Evolutionary conservation across 2,888 invertebrate species (phyloP), one percentile per base, ranked within the genome.

Genomic region (Polyommatus icarus): DNA sequence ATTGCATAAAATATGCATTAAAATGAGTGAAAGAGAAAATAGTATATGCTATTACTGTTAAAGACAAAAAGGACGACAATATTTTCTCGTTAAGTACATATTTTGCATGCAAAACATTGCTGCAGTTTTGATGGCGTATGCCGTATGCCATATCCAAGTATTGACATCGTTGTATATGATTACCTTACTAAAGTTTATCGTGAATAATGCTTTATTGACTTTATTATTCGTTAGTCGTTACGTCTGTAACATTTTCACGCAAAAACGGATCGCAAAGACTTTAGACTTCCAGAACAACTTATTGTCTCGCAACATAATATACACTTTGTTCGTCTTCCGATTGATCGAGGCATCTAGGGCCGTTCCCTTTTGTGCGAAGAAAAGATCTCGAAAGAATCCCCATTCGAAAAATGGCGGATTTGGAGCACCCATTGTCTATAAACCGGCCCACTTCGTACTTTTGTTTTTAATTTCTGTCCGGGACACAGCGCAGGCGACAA

Each of bases 371-470:
- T 75, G 29, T 75, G 36, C 10, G 73, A 54, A 54, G 75, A 54
- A 75, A 75, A 73, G 78, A 79, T 79, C 80, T 79, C 77, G 77
- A 76, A 46, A 71, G 76, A 76, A 77, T 67, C 80, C 82, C 80
- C 81, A 82, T 82, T 82, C 82, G 82, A 80, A 82, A 46, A 81
- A 82, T 82, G 82, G 82, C 82, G 80, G 81, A 75, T 75, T 75
- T 75, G 54, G 75, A 75, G 75, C 75, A 75, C 8, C 78, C 80
- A 82, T 82, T 82, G 82, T 82, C 79, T 81, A 54, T 79, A 79
- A 81, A 80, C 80, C 80, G 80, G 78, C 79, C 80, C 80, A 80
- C 79, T 82, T 81, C 77, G 77, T 78, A 78, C 78, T 79, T 77
- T 77, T 77, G 77, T 75, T 77, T 77, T 77, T 77, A 73, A 73